A percentile compares a stretch with the other conserved stretches of the same genome.
phyloP scores from a whole-genome alignment of 2,113 vertebrate species.

The Oceanites oceanicus region DNA sequence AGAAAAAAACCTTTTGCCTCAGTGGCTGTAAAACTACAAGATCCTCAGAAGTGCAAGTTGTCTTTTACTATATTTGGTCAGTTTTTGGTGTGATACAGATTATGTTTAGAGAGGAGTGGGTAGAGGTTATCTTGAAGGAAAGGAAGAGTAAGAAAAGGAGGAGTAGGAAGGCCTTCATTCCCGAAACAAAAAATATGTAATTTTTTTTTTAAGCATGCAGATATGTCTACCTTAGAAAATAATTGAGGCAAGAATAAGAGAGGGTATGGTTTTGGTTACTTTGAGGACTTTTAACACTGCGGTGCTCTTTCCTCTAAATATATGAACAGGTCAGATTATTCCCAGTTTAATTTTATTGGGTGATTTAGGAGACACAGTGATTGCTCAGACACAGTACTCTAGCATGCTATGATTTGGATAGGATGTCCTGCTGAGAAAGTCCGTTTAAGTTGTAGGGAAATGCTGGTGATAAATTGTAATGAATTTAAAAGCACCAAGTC shows the following conservation, averaged over 20 bases:
- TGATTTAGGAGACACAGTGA: neutral
- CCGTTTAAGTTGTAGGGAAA: neutral
- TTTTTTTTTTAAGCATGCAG: neutral
- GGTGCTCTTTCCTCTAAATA: neutral
- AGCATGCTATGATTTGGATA: neutral
- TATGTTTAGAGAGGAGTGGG: neutral
- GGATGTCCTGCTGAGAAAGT: neutral
- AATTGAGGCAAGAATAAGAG: neutral
- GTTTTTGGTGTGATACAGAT: neutral
- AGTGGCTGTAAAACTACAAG: neutral
- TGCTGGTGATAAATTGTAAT: neutral
- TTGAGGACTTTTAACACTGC: neutral
- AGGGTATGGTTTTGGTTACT: accelerated
- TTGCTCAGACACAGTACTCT: neutral
- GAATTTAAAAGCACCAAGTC: neutral
- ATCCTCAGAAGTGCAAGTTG: neutral
- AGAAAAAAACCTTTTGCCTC: neutral
- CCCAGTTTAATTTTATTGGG: neutral
- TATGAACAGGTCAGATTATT: neutral
- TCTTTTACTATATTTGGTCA: neutral
- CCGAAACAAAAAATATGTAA: neutral
- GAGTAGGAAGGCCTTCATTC: neutral
- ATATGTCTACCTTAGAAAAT: neutral
- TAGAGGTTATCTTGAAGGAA: neutral
- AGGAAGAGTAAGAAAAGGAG: neutral